These are phyloP conservation scores for Lysiphlebus fabarum DNA, from an alignment of 1,140 invertebrate species.

Conservation along the genomic window DNA sequence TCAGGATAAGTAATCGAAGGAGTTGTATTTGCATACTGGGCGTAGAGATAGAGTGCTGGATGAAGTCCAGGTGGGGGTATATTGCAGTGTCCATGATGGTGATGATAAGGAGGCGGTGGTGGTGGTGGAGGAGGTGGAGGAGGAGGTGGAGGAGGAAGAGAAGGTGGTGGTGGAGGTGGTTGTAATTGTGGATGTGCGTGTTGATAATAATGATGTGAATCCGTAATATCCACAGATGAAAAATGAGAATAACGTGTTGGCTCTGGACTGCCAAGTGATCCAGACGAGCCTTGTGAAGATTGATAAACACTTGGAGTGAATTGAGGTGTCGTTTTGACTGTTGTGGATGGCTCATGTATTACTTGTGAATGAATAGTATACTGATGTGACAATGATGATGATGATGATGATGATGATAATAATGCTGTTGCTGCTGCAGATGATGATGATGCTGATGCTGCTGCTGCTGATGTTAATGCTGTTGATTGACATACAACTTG, in stretches of 20 bases:
- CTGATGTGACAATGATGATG: conserved; percentile 40
- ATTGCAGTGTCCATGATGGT: conserved; percentile 35
- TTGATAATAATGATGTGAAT: conserved; percentile 31
- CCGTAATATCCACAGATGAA: conserved; percentile 34
- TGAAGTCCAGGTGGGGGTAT: conserved; percentile 48
- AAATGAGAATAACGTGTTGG: conserved; percentile 44
- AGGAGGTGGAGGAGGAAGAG: too few relatives aligned
- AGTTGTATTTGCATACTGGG: conserved; percentile 48
- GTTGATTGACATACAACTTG: conserved; percentile 26
- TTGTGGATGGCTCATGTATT: conserved; percentile 38
- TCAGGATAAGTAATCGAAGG: conserved; percentile 49
- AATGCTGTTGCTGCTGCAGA: too few relatives aligned
- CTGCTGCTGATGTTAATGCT: too few relatives aligned
- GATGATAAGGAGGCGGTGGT: not conserved
- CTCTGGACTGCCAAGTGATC: conserved; percentile 37
- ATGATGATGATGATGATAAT: conserved; percentile 29
- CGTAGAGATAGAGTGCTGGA: conserved; percentile 52
- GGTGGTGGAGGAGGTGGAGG: too few relatives aligned
- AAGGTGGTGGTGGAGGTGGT: too few relatives aligned
- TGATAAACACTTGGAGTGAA: conserved; percentile 50
- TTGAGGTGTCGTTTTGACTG: not conserved
- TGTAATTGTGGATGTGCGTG: not conserved
- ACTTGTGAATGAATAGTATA: conserved; percentile 43
- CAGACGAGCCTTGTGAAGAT: conserved; percentile 38
- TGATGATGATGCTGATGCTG: conserved; percentile 30